phyloP scores from a whole-genome alignment of 2,113 vertebrate genomes.

The Arizona elegans region DNA sequence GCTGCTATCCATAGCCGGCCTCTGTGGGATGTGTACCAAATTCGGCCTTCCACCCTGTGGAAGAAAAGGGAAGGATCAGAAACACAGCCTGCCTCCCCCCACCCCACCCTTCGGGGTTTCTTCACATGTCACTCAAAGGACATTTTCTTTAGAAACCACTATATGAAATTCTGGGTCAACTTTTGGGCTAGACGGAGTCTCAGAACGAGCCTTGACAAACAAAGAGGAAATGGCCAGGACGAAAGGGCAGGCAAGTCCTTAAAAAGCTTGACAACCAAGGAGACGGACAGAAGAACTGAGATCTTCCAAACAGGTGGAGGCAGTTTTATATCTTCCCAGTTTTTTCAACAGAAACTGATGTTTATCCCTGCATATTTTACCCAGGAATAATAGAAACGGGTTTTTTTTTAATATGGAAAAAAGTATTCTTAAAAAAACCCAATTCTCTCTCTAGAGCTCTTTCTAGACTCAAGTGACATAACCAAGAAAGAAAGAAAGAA shows the following conservation, averaged over 20 bases:
- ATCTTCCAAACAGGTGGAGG: background rate
- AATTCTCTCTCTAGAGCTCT: too few relatives aligned
- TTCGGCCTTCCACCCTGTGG: constrained; percentile 89
- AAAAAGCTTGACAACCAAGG: background rate
- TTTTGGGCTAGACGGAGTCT: background rate
- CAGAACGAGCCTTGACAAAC: background rate
- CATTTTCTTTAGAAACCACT: background rate
- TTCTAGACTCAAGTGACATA: background rate
- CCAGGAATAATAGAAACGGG: background rate
- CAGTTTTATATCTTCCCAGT: background rate
- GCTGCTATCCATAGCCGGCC: constrained; percentile 95
- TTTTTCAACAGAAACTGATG: background rate
- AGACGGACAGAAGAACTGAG: background rate
- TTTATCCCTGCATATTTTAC: background rate
- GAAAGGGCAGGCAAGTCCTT: background rate
- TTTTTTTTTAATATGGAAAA: background rate
- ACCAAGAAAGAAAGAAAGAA: background rate
- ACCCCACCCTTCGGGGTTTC: too few relatives aligned
- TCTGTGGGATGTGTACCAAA: constrained; percentile 92
- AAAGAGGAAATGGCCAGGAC: background rate
- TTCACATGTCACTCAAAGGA: background rate
- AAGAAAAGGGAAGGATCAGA: background rate
- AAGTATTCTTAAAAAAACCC: background rate
- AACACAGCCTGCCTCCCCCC: background rate
- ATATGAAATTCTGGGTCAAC: background rate